Evolutionary conservation across 2,797 vertebrate genomes (phyloP), one percentile per base, ranked within the genome.

Genomic region (Falco biarmicus): DNA sequence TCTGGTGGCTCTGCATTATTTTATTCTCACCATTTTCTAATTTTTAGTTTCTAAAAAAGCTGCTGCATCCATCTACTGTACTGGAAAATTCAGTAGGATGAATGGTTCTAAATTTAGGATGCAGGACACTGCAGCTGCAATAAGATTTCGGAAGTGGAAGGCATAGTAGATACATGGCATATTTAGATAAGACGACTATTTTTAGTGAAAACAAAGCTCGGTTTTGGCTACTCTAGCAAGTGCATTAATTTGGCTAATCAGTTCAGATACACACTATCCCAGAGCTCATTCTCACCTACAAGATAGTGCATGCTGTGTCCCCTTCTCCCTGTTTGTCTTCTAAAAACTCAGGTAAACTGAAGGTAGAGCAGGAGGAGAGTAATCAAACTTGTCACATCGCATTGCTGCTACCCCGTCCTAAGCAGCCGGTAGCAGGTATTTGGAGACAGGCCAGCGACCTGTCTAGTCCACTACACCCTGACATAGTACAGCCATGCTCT

Each of bases 111-210:
- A 93, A 96, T 96, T 94, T 97, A 94, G 94, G 90, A 90, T 92
- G 95, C 95, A 84, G 94, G 95, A 91, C 93, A 89, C 89, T 85
- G 95, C 89, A 95, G 91, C 96, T 95, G 94, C 0, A 80, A 90
- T 87, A 96, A 78, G 81, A 77, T 91, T 94, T 96, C 63, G 87
- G 80, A 97, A 97, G 96, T 68, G 84, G 91, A 96, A 97, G 91
- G 93, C 93, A 92, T 70, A 91, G 83, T 91, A 90, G 93, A 89
- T 93, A 91, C 93, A 88, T 8, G 91, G 86, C 95, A 95, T 87
- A 87, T 89, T 95, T 93, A 97, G 94, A 96, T 97, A 97, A 96
- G 87, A 84, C 34, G 90, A 87, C 66, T 97, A 97, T 95, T 96
- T 95, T 96, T 95, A 96, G 84, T 31, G 63, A 70, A 90, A 92